Evolutionary conservation across 2,113 vertebrate species (phyloP), one percentile per base, ranked within the genome.

Genomic region (Tragulus kanchil): DNA sequence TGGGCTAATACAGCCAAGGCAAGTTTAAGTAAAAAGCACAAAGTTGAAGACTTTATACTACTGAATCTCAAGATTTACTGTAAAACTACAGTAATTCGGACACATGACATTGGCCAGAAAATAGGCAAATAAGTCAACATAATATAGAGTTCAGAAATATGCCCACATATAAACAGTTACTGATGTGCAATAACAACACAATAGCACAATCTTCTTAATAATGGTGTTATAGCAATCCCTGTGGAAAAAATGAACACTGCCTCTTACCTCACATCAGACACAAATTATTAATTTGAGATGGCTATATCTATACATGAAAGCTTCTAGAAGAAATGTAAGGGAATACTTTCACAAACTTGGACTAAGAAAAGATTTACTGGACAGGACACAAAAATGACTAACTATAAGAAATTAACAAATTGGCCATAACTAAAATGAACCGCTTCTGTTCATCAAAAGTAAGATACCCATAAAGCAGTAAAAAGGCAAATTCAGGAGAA

Each of bases 321-420:
- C 23, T 92, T 89, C 69, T 64, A n/a, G 62, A 79, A 92, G 61
- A 67, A 92, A 88, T 4, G 52, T 26, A 91, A n/a, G n/a, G 61
- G 31, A 77, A 54, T 77, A 75, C 75, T 36, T 90, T 77, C 26
- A 88, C 62, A 26, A 92, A 48, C 5, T 50, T 82, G 45, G 81
- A 88, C 78, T 92, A 84, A 71, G 48, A 81, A 85, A 85, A 85
- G 31, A 84, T 90, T 85, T 89, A 69, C n/a, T 85, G 73, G 82
- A 84, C 23, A 78, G 19, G 23, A 79, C 15, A 54, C 25, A 73
- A 50, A 85, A 89, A 62, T 52, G 31, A 82, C 48, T 59, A 87
- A 59, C 50, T 28, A 6, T 75, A 59, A 69, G 21, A 77, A 50
- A 48, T 54, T 56, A 45, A 52, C 77, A 62, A 84, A 79, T 71